phyloP scores from a whole-genome alignment of 2,113 vertebrate genomes.

The Corvus hawaiiensis region DNA sequence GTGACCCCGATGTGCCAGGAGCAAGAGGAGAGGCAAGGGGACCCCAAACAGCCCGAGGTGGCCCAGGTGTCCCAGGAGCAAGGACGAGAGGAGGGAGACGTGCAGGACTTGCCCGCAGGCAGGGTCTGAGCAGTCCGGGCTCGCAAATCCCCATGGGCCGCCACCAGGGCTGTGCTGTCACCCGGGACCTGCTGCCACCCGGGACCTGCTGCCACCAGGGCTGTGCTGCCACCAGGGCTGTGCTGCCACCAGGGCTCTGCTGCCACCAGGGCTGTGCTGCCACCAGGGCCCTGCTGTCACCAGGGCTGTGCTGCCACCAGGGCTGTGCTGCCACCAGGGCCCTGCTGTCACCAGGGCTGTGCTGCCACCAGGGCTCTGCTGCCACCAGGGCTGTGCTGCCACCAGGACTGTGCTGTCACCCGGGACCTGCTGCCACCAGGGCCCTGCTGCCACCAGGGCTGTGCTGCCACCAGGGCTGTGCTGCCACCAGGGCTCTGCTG shows the following conservation, averaged over 20 bases:
- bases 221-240: background rate
- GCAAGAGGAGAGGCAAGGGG: too few species aligned
- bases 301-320: background rate
- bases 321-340: background rate
- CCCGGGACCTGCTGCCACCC: background rate
- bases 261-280: background rate
- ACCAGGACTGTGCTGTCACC: background rate
- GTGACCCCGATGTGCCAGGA: background rate
- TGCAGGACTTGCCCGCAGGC: background rate
- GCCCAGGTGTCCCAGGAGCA: background rate
- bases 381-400: background rate
- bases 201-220: background rate
- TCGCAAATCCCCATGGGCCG: rapidly evolving
- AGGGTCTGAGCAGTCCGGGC: background rate
- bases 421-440: background rate
- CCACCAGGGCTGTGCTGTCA: background rate
- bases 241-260: background rate
- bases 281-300: background rate
- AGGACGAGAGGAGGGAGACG: background rate
- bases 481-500: background rate
- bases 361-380: background rate
- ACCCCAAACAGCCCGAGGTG: too few species aligned
- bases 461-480: background rate
- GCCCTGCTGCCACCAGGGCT: background rate
- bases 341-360: background rate